Evolutionary conservation across 2,888 invertebrate species (phyloP).

Genomic region (Ichneumoninae sp.): DNA sequence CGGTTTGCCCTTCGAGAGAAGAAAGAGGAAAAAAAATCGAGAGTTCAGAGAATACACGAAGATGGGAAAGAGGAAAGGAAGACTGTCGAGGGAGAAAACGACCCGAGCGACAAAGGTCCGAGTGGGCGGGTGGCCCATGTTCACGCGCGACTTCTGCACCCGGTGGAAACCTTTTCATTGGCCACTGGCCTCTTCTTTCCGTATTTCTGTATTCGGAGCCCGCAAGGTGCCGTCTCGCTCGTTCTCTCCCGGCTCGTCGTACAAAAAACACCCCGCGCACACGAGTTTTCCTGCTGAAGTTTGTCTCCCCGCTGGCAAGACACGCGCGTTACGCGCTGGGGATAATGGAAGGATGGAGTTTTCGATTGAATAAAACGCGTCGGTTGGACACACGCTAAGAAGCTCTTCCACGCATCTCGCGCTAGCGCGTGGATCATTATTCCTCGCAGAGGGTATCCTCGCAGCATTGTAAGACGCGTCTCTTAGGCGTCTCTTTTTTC

Average conservation of each 20-base stretch:
- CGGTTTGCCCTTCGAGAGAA: constrained; percentile 24
- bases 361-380: constrained; percentile 45
- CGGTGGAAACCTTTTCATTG: constrained; percentile 59
- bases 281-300: constrained; percentile 60
- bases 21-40: background rate
- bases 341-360: constrained; percentile 32
- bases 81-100: constrained; percentile 36
- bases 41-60: background rate
- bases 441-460: constrained; percentile 11
- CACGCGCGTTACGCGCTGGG: constrained; percentile 73
- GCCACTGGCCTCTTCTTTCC: constrained; percentile 21
- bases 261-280: constrained; percentile 42
- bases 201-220: constrained; percentile 17
- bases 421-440: constrained; percentile 52
- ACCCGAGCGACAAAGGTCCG: constrained; percentile 64
- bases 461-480: background rate
- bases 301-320: constrained; percentile 75
- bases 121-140: constrained; percentile 70
- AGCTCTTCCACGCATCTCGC: constrained; percentile 38
- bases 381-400: constrained; percentile 18
- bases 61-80: constrained; percentile 23
- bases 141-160: constrained; percentile 65
- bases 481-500: constrained; percentile 45
- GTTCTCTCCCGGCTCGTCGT: constrained; percentile 40
- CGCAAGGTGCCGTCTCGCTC: constrained; percentile 53